Base-by-base conservation (phyloP, 2,888 invertebrate species). In the Tyria jacobaeae region DNA sequence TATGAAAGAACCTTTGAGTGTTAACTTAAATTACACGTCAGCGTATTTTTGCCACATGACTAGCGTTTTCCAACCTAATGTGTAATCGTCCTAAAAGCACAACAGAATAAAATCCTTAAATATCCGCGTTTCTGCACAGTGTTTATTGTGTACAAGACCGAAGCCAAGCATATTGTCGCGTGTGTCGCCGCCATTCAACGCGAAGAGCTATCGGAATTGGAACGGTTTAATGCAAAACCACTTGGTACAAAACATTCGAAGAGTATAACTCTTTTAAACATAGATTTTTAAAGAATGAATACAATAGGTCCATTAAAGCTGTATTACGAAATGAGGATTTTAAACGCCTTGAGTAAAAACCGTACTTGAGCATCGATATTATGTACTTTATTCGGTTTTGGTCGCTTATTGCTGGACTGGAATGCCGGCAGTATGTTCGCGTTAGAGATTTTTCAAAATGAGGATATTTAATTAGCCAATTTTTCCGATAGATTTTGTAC, bases 151-250 rank as follows among this genome's bases (percentile, higher is more conserved):
- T 41, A 37, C 51, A 41, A 51, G 51, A 39, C 31, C 34, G 31
- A 15, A 41, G 51, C 34, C 17, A 39, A 49, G 48, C 39, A 17
- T 25, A 34, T 15, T 24, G 31, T 44, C 50, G 12, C 56, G 55
- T 31, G 35, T 59, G 35, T 52, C 53, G 37, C 47, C 47, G 37
- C 37, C 37, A 27, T 50, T 48, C 17, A 37, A n/a, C 15, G 14
- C 41, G 44, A 59, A 60, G 58, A 61, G 57, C 62, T 57, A 66
- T 63, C 63, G 59, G 57, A 54, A 52, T 39, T 50, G 52, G 37
- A 57, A 57, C 35, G 50, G 47, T 52, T 64, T 60, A 71, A 71
- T 71, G 71, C 60, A 41, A 71, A 71, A 71, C 69, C 72, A 72
- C 72, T 72, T 47, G 64, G 35, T 47, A 66, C 47, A 55, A 69